Evolutionary conservation across 2,888 invertebrate species (phyloP), one percentile per base, ranked within the genome.

Genomic region (Morpho deidamia): DNA sequence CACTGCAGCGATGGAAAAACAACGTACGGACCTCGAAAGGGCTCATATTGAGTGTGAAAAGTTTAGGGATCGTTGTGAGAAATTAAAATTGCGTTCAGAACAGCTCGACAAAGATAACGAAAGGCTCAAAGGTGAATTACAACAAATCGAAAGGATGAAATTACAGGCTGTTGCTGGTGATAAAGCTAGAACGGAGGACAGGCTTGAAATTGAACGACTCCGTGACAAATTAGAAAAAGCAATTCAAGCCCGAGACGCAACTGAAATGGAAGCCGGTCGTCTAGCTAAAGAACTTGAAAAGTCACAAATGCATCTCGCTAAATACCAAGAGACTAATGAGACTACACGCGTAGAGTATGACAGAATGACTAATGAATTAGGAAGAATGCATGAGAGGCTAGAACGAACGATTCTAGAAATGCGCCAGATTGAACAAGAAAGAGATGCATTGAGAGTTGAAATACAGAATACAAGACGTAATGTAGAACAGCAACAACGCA

Each of bases 31-130:
- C 69, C 90, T 96, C 68, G 97, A 96, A 78, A 91, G 96, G 44
- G 94, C 96, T 64, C 94, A 95, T 71, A 96, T 97, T 75, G 97
- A 97, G 83, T 94, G 95, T 67, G 97, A 97, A 75, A 97, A 97
- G 86, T 93, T 96, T 60, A 92, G 95, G 66, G 97, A 97, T 70
- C 92, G 96, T 60, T 94, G 96, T 76, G 97, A 97, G 73, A 96
- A 96, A 83, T 84, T 96, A n/a, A 94, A 94, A 69, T 77, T 92
- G 53, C 92, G 93, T 62, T 91, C 92, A 50, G 94, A 94, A 53
- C 93, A 93, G 68, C 77, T 94, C 54, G 94, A 94, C 68, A 92
- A 93, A 66, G 90, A 90, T 61, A 90, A 90, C 58, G 90, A 88
- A 60, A 70, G 89, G 51, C 81, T 90, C 9, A 90, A 90, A 65